Evolutionary conservation across 2,797 vertebrate species (phyloP), one percentile per base, ranked within the genome.

Genomic region (Sternarchorhynchus goeldii): DNA sequence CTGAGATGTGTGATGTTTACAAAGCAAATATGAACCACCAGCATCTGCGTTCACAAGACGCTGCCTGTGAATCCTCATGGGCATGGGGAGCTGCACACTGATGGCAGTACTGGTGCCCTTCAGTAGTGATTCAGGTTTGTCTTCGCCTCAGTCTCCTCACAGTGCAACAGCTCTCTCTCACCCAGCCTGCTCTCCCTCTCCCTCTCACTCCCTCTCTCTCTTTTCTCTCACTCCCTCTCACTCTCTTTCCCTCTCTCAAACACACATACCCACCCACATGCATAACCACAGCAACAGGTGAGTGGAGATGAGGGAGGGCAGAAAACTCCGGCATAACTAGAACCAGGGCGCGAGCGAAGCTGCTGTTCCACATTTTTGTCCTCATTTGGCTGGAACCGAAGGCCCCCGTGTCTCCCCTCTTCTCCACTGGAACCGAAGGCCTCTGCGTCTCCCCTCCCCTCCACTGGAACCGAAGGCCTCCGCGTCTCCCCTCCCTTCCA

Each of bases 351-450:
- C 62, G 55, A 69, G 74, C 39, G 55, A 63, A 6, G 79, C 76
- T 83, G 66, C 79, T 0, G 29, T 76, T 82, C 62, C 68, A 83
- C 84, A 87, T 86, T 85, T 89, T 85, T 85, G 69, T 84, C 62
- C 74, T 79, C 1, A 1, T 80, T 87, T 75, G 70, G 74, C 78
- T 81, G 72, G 59, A 86, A 82, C 65, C 85, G 86, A 83, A 67
- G 6, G 18, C 50, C 66, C 65, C 56, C 32, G 14, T 41, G 0
- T 56, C 73, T 80, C 36, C 57, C 69, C 21, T 70, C 70, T 7
- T 45, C 41, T 45, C 41, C 41, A 2, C 25, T 25, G 25, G 25
- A 25, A 25, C 25, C 25, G 25, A 25, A 25, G 25, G 25, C 25
- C 25, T 1, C 25, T 1, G 1, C 25, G 1, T 25, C 25, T 25